Percentiles rank a stretch among this genome's conserved stretches.
Evolutionary conservation across 2,888 invertebrate genomes (phyloP).

Genomic region (Dasypolia templi): DNA sequence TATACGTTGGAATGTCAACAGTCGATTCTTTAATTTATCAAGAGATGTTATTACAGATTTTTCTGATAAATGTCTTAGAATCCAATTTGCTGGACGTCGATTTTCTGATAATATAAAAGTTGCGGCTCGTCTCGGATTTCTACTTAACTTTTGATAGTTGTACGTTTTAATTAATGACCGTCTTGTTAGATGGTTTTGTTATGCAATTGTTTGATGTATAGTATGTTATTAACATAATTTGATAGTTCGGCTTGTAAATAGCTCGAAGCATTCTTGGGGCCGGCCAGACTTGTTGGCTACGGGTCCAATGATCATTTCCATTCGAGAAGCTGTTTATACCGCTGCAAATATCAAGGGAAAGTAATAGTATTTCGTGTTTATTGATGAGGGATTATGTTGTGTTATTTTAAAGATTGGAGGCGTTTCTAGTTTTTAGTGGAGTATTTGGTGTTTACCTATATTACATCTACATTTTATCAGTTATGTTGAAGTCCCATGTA

Average conservation of each 20-base stretch:
- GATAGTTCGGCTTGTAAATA: slow-evolving; percentile 63
- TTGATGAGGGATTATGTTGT: slow-evolving; percentile 48
- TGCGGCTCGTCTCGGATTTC: slow-evolving; percentile 66
- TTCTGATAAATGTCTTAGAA: slow-evolving; percentile 74
- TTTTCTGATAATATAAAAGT: slow-evolving; percentile 74
- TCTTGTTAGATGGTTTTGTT: slow-evolving; percentile 57
- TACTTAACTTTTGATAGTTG: slow-evolving; percentile 59
- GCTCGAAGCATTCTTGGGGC: slow-evolving; percentile 57
- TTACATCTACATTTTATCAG: not conserved
- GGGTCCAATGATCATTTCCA: slow-evolving; percentile 40
- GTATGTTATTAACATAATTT: slow-evolving; percentile 66
- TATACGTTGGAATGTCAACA: slow-evolving; percentile 37
- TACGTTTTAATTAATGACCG: slow-evolving; percentile 60
- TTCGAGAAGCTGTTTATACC: slow-evolving; percentile 56
- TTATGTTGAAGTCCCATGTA: too few species aligned
- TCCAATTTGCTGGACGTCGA: slow-evolving; percentile 78
- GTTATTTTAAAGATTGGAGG: slow-evolving; percentile 37
- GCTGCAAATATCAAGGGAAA: slow-evolving; percentile 64
- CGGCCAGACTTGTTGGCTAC: slow-evolving; percentile 63
- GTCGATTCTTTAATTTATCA: slow-evolving; percentile 70
- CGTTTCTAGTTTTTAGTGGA: slow-evolving; percentile 16
- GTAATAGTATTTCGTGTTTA: slow-evolving; percentile 54
- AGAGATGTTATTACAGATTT: slow-evolving; percentile 76
- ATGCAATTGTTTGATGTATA: slow-evolving; percentile 64
- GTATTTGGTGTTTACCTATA: slow-evolving; percentile 1